Percentiles rank a stretch among this genome's conserved stretches.
These are phyloP conservation scores for Dynastes hyllus DNA, from an alignment of 2,888 invertebrate species.

Conservation along the genomic window DNA sequence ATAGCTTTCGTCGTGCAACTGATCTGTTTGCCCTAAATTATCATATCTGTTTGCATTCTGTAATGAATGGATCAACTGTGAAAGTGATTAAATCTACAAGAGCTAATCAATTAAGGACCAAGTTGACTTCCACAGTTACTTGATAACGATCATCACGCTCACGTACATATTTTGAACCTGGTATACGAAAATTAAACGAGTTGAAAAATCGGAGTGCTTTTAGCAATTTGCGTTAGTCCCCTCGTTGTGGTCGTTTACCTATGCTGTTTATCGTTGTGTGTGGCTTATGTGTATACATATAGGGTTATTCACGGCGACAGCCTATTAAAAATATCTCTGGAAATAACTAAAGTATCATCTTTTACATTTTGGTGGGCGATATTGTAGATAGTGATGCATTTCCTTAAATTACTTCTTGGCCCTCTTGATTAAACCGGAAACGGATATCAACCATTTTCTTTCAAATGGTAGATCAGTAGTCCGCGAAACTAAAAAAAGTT, in stretches of 20 bases:
- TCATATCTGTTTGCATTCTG: slow-evolving; percentile 26
- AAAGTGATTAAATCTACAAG: slow-evolving; percentile 36
- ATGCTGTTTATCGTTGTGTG: too few relatives aligned
- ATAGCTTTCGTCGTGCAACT: slow-evolving; percentile 20
- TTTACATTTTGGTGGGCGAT: too few relatives aligned
- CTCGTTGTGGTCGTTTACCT: neutral
- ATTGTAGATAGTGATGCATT: too few relatives aligned
- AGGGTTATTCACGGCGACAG: too few relatives aligned
- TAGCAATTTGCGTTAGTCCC: neutral
- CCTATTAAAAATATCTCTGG: too few relatives aligned
- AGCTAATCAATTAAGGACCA: slow-evolving; percentile 16
- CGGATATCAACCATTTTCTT: too few relatives aligned
- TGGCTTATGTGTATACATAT: too few relatives aligned
- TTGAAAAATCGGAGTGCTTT: neutral
- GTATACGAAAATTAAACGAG: neutral
- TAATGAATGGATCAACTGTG: slow-evolving; percentile 32
- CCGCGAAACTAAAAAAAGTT: too few relatives aligned
- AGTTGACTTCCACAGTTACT: slow-evolving; percentile 14
- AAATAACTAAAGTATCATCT: too few relatives aligned
- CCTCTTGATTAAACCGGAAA: too few relatives aligned
- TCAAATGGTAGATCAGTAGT: too few relatives aligned
- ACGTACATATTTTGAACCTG: neutral
- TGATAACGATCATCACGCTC: neutral
- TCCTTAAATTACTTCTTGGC: too few relatives aligned
- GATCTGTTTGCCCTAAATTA: slow-evolving; percentile 32